A percentile compares a stretch with the other conserved stretches of the same genome.
phyloP scores from a whole-genome alignment of 2,888 invertebrate species.

The Drosophila sordidula region DNA sequence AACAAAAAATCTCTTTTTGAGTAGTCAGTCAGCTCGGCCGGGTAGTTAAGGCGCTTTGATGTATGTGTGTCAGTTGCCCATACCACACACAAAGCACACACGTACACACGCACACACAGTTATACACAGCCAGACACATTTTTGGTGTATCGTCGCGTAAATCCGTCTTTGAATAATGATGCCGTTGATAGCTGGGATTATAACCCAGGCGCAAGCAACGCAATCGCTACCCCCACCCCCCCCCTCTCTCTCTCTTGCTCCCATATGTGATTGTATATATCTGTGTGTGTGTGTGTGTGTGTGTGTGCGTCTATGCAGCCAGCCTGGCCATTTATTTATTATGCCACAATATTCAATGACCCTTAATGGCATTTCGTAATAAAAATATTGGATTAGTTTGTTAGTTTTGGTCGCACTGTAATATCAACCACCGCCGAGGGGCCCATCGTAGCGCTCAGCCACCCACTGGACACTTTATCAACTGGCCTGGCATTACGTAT shows the following conservation, averaged over 20 bases:
- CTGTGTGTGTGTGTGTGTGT: conserved; percentile 20
- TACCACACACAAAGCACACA: conserved; percentile 7
- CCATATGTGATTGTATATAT: conserved; percentile 8
- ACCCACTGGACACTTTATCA: conserved; percentile 67
- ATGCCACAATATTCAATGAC: conserved; percentile 81
- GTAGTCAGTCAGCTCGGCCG: conserved; percentile 48
- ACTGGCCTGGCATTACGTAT: conserved; percentile 68
- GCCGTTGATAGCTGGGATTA: conserved; percentile 79
- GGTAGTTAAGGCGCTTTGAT: conserved; percentile 71
- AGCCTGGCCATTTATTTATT: conserved; percentile 72
- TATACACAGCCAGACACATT: conserved; percentile 20
- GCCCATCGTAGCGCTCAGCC: conserved; percentile 21
- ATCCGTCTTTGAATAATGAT: conserved; percentile 81
- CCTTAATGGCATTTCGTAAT: conserved; percentile 81
- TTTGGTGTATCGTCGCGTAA: conserved; percentile 64
- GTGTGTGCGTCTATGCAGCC: too few relatives aligned
- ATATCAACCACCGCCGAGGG: conserved; percentile 39
- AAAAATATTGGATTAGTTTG: conserved; percentile 82
- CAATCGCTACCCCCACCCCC: conserved; percentile 17
- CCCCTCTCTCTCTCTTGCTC: background rate
- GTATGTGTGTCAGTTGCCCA: conserved; percentile 60
- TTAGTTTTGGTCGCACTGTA: conserved; percentile 61
- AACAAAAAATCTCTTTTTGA: conserved; percentile 67
- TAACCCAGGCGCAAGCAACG: conserved; percentile 37
- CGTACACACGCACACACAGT: conserved; percentile 18